A percentile compares a stretch with the other conserved stretches of the same genome.
Evolutionary conservation across 2,888 invertebrate genomes (phyloP).

Genomic region (Lepeophtheirus nordmannii): DNA sequence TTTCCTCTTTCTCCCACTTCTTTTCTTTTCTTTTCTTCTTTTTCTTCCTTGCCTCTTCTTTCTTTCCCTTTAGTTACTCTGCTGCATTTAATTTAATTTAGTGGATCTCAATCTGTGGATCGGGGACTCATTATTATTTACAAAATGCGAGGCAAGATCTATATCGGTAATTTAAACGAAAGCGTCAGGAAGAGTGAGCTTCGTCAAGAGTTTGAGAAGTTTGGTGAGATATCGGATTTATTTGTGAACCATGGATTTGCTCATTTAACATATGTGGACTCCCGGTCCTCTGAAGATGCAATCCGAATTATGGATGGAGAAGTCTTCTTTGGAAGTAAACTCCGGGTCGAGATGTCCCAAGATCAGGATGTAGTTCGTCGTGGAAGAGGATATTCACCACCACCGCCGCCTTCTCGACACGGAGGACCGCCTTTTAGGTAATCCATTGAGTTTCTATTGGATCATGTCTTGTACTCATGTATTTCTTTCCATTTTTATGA

Average conservation of each 20-base stretch:
- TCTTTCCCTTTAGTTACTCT: too few relatives aligned
- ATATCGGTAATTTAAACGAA: slow-evolving; percentile 7
- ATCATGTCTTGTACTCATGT: too few relatives aligned
- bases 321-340: neutral
- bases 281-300: neutral
- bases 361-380: neutral
- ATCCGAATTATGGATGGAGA: slow-evolving; percentile 14
- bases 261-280: neutral
- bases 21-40: too few relatives aligned
- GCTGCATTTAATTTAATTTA: too few relatives aligned
- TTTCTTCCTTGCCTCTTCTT: too few relatives aligned
- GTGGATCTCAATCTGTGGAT: too few relatives aligned
- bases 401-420: too few relatives aligned
- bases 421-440: too few relatives aligned
- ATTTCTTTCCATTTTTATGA: too few relatives aligned
- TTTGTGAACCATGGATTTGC: slow-evolving; percentile 5
- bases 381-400: neutral
- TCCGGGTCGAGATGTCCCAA: slow-evolving; percentile 5
- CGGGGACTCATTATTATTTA: neutral
- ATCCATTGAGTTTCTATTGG: too few relatives aligned
- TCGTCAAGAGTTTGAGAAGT: slow-evolving; percentile 8
- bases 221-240: slow-evolving; percentile 1
- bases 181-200: neutral
- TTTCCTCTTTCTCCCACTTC: too few relatives aligned
- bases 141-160: slow-evolving; percentile 9